Evolutionary conservation across 2,113 vertebrate species (phyloP).

Genomic region (Albula goreensis): DNA sequence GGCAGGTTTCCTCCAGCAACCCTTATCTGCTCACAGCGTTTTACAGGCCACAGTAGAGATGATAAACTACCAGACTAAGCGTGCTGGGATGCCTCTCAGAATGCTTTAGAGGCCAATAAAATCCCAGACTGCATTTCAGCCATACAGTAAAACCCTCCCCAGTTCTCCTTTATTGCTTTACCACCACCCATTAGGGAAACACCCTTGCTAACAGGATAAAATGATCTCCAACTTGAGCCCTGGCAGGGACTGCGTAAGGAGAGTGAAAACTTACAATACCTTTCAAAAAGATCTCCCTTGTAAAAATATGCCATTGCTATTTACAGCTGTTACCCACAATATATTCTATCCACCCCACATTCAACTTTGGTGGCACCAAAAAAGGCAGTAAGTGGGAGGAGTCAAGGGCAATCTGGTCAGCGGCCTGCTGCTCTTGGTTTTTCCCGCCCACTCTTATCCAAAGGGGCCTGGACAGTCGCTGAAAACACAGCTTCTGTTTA

Average conservation of each 20-base stretch:
- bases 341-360: not conserved
- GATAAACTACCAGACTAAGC: constrained; percentile 1
- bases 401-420: not conserved
- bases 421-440: not conserved
- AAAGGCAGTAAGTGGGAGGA: not conserved
- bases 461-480: not conserved
- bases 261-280: not conserved
- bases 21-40: not conserved
- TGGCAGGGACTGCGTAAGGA: not conserved
- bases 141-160: not conserved
- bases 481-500: constrained; percentile 62
- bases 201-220: not conserved
- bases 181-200: not conserved
- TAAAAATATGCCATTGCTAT: too few relatives aligned
- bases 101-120: not conserved
- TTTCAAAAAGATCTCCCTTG: too few relatives aligned
- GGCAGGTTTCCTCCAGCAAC: too few relatives aligned
- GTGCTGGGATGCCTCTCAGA: not conserved
- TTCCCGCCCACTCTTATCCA: not conserved
- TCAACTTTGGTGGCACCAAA: not conserved
- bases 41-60: not conserved
- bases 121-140: not conserved
- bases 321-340: not conserved
- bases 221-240: not conserved
- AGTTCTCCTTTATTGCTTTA: not conserved